These are phyloP conservation scores for Pyrgilauda ruficollis DNA, from an alignment of 2,113 vertebrate species.

Conservation along the genomic window DNA sequence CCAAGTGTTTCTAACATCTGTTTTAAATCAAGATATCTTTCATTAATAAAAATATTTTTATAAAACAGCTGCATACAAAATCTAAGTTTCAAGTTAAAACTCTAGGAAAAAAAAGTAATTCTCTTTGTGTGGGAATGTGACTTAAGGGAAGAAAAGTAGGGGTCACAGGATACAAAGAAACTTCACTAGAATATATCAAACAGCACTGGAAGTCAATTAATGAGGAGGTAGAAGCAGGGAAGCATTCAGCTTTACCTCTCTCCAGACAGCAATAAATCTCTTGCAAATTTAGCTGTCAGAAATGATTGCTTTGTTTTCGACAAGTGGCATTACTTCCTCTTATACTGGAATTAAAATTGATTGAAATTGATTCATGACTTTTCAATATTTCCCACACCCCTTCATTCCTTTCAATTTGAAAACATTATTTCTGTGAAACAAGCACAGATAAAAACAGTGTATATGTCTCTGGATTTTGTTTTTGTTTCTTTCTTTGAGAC, in stretches of 20 bases:
- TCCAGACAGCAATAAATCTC: slow-evolving; percentile 48
- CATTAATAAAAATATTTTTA: not conserved
- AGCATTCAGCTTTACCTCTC: slow-evolving; percentile 36
- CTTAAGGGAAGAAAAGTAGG: not conserved
- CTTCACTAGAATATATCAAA: slow-evolving; percentile 16
- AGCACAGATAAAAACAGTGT: not conserved
- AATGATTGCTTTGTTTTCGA: slow-evolving; percentile 62
- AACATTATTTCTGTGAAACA: slow-evolving; percentile 7
- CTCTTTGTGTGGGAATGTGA: not conserved
- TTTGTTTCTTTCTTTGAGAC: not conserved
- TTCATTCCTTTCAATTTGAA: slow-evolving; percentile 34
- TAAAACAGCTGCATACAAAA: not conserved
- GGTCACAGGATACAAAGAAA: not conserved
- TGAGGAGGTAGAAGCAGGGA: not conserved
- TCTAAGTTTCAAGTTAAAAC: not conserved
- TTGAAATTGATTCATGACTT: slow-evolving; percentile 56
- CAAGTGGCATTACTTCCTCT: slow-evolving; percentile 62
- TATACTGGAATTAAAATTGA: slow-evolving; percentile 61
- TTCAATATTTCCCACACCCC: slow-evolving; percentile 31
- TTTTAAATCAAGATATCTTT: not conserved
- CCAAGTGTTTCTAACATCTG: not conserved
- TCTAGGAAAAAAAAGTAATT: not conserved
- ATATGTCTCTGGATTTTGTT: not conserved
- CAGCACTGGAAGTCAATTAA: slow-evolving; percentile 30
- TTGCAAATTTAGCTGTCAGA: slow-evolving; percentile 56